Conservation (phyloP, 2,888 invertebrate species). For the Cheilosia impressa region DNA sequence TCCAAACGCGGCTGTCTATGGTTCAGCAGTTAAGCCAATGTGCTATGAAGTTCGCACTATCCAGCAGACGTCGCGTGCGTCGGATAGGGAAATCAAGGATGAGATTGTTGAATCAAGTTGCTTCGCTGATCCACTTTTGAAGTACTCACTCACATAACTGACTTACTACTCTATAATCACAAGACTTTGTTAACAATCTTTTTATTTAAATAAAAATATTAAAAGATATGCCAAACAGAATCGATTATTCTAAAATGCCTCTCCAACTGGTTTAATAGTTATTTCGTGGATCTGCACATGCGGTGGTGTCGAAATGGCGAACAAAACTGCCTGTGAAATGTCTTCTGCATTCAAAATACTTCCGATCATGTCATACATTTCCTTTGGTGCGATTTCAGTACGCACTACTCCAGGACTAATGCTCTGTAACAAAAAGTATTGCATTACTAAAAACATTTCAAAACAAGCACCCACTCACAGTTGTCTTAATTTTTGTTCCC, state of each 20-base stretch:
- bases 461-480: constrained; percentile 78
- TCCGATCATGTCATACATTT: constrained; percentile 39
- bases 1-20: no score
- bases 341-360: constrained; percentile 76
- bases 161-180: no score
- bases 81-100: no score
- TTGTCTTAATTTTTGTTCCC: constrained; percentile 81
- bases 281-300: constrained; percentile 61
- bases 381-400: constrained; percentile 79
- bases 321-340: constrained; percentile 79
- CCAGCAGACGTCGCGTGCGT: no score
- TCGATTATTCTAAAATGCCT: constrained; percentile 69
- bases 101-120: no score
- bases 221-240: no score
- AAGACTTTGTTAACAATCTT: no score
- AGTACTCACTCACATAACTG: no score
- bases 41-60: no score
- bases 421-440: constrained; percentile 13
- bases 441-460: constrained; percentile 52
- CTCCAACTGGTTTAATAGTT: constrained; percentile 28
- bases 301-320: constrained; percentile 76
- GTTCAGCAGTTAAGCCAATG: no score
- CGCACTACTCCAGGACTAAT: constrained; percentile 79
- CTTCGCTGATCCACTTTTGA: no score
- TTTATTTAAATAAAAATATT: no score